Base-by-base conservation (phyloP, 2,113 vertebrate genomes). In the Istiophorus platypterus region DNA sequence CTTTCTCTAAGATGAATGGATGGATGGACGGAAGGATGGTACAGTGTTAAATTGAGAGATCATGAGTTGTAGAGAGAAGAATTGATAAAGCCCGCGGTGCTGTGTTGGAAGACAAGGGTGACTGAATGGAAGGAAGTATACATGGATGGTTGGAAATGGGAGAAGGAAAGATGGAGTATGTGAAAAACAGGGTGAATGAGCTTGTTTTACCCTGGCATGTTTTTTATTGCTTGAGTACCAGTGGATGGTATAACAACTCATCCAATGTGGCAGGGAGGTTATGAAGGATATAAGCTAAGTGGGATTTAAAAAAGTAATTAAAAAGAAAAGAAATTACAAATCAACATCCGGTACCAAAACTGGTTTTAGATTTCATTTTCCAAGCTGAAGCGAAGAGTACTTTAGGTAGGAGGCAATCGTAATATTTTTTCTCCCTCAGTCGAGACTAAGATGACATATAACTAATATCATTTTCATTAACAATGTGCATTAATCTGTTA, bases 31-130 rank as follows among this genome's bases (percentile, higher is more conserved):
- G 68, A 58, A 13, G 68, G 72, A 77, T 67, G 68, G 59, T 63
- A 61, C 31, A 51, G 82, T 71, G 42, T 63, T 71, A 76, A 72
- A 68, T 76, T 42, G 80, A 78, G 62, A 73, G 71, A 82, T 79
- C 74, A 37, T 74, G 58, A 57, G 31, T 76, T 73, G 64, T 39
- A 39, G 47, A 66, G 42, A 57, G 61, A 17, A 63, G 54, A 56
- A 69, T 62, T 62, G 65, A 59, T 78, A 54, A 66, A 69, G 71
- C 42, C 58, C 10, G 45, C 57, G 76, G 51, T 54, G 76, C 11
- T 69, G 29, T 57, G 61, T 66, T 63, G 65, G 67, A 88, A 63
- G 74, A n/a, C 14, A n/a, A 49, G 59, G 49, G 41, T 72, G 74
- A 71, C 61, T 75, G 39, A 74, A 76, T 27, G 12, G n/a, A 45